Percentiles rank a stretch among this genome's conserved stretches.
These are phyloP conservation scores for Presbytis comata DNA, from an alignment of 2,797 vertebrate genomes.

Conservation along the genomic window DNA sequence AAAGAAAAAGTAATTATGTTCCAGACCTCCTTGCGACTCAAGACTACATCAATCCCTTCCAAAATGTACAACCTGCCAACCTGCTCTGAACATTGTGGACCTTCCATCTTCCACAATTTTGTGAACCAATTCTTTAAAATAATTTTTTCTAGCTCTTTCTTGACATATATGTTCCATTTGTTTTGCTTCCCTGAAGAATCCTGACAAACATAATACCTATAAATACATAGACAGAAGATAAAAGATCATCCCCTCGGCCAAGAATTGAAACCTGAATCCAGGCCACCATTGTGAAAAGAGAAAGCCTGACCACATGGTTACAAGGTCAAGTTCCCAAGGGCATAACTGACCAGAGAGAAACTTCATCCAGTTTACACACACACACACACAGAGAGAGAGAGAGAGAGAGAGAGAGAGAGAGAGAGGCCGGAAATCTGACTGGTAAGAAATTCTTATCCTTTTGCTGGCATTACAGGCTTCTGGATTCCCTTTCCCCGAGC, in stretches of 20 bases:
- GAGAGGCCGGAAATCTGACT: not conserved
- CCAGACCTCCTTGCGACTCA: not conserved
- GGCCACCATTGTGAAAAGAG: not conserved
- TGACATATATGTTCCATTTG: not conserved
- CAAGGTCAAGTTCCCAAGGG: too few species aligned
- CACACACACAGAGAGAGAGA: too few species aligned
- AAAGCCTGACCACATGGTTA: not conserved
- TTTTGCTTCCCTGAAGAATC: not conserved
- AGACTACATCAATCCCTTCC: not conserved
- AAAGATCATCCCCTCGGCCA: not conserved
- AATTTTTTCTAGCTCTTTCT: not conserved
- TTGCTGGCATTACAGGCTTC: not conserved
- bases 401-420: too few species aligned
- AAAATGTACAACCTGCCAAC: accelerated
- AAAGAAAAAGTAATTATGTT: not conserved
- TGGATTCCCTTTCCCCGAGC: not conserved
- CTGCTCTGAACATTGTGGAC: not conserved
- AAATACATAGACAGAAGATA: not conserved
- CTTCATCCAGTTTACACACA: too few species aligned
- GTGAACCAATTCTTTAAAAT: not conserved
- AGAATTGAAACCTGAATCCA: not conserved
- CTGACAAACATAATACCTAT: not conserved
- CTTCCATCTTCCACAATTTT: not conserved
- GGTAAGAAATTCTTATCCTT: not conserved
- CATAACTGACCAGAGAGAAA: too few species aligned